Base-by-base conservation (phyloP, 2,888 invertebrate species). In the Tiphia femorata region DNA sequence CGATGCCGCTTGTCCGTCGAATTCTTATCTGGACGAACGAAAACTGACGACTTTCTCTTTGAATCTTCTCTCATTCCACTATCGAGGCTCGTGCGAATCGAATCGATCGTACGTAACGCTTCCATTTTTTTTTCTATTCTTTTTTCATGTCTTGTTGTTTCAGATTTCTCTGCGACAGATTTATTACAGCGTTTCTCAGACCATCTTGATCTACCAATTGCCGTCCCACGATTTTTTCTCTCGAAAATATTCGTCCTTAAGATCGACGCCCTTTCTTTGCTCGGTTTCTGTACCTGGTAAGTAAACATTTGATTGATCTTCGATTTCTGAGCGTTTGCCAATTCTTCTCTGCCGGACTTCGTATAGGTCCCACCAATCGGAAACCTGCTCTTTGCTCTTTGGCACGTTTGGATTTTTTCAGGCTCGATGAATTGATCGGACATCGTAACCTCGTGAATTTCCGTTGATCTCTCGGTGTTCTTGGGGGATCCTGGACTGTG, bases 381-480 rank as follows among this genome's bases (percentile, higher is more conserved):
- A 27, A 2, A 25, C 21, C 8, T 4, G 14, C 35, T 38, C 19
- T 29, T 35, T 23, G n/a, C 10, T 37, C 8, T 19, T 8, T 14
- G 3, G 10, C 2, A 37, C 19, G 19, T n/a, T n/a, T 37, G 46
- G 20, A 23, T 7, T 3, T 37, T 43, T 14, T 42, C 30, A 14
- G 19, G 27, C 30, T 67, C 59, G 5, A 58, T 48, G 14, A 52
- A 44, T 38, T 62, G 70, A 50, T 69, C 66, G 17, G 64, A 30
- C 41, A 69, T 60, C 3, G 52, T 58, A 50, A 73, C 62, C 53
- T 70, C 69, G 17, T 64, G 72, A 21, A 55, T 46, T 23, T 57
- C 62, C 12, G 52, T 14, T n/a, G n/a, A n/a, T n/a, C n/a, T n/a
- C n/a, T n/a, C n/a, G n/a, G n/a, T n/a, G n/a, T n/a, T n/a, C n/a